These are phyloP conservation scores for Sebastes hubbsi DNA, from an alignment of 2,797 vertebrate genomes.

Conservation along the genomic window DNA sequence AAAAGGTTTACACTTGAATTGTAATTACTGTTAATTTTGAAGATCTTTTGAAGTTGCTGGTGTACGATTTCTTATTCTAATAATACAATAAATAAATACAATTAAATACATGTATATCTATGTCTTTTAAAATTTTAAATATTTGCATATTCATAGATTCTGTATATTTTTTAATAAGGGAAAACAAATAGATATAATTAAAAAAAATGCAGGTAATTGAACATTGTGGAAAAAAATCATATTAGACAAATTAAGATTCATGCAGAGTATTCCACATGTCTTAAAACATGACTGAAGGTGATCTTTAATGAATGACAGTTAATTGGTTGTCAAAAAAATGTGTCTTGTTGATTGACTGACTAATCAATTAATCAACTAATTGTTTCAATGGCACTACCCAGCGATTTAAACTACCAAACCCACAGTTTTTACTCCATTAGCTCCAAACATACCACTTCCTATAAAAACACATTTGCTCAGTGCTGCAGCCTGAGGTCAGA, in stretches of 20 bases:
- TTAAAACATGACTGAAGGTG: not conserved
- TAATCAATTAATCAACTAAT: not conserved
- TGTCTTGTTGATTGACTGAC: not conserved
- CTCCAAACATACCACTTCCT: not conserved
- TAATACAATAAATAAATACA: too few relatives aligned
- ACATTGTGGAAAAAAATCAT: not conserved
- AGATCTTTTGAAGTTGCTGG: too few relatives aligned
- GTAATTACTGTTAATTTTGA: rapidly evolving
- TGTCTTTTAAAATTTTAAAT: too few relatives aligned
- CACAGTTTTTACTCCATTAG: not conserved
- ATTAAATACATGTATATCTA: too few relatives aligned
- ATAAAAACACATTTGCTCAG: not conserved
- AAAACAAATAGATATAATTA: not conserved
- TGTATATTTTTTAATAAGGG: not conserved
- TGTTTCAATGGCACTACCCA: not conserved
- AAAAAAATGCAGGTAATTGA: not conserved
- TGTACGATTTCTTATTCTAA: too few relatives aligned
- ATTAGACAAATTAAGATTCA: not conserved
- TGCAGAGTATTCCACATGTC: not conserved
- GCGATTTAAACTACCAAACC: not conserved
- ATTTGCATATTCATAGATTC: not conserved
- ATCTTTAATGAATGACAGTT: not conserved
- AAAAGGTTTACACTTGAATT: too few relatives aligned
- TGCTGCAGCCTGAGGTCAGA: not conserved
- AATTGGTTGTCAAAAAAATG: not conserved